These are phyloP conservation scores for Platysternon megacephalum DNA, from an alignment of 2,113 vertebrate genomes.

Conservation along the genomic window DNA sequence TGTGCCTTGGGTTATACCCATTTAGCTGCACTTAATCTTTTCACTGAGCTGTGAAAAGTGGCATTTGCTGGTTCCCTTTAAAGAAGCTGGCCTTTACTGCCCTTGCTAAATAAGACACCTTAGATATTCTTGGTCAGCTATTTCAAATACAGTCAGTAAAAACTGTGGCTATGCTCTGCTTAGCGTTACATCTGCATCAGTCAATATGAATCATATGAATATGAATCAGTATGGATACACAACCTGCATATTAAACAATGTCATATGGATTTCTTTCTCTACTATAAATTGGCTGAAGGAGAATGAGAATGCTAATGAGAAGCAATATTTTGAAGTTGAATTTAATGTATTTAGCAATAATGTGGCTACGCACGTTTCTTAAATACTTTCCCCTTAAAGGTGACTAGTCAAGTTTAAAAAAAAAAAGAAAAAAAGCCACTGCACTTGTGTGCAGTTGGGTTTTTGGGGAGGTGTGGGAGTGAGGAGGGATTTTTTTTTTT, in stretches of 20 bases:
- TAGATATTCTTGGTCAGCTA: neutral
- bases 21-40: neutral
- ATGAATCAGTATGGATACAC: neutral
- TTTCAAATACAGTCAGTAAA: constrained; percentile 4
- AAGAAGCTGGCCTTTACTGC: neutral
- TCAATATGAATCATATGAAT: neutral
- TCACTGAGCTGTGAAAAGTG: neutral
- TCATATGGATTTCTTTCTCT: neutral
- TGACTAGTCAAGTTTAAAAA: neutral
- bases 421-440: neutral
- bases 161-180: neutral
- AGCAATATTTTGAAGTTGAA: neutral
- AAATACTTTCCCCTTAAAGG: neutral
- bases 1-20: neutral
- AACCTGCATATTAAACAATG: neutral
- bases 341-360: neutral
- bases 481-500: neutral
- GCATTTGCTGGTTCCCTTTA: neutral
- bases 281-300: neutral
- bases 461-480: neutral
- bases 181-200: neutral
- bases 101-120: neutral
- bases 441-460: neutral
- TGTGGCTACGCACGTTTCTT: neutral
- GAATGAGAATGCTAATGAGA: neutral